Evolutionary conservation across 2,113 vertebrate genomes (phyloP).

Genomic region (Nothoprocta perdicaria): DNA sequence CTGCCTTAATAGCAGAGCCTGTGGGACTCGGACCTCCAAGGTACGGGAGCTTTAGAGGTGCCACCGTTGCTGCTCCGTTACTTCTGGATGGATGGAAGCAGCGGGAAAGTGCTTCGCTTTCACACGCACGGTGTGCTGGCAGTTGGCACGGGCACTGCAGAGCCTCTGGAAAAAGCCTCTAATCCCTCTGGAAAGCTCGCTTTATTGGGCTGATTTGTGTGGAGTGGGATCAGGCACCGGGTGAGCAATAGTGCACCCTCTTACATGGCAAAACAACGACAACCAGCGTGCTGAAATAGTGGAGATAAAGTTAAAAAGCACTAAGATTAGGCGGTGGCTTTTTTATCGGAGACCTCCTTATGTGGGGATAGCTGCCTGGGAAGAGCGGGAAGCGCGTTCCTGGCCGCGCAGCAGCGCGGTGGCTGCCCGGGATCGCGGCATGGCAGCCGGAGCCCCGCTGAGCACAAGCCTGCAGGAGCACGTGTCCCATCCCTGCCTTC

Average conservation of each 20-base stretch:
- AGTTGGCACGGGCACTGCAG: not conserved
- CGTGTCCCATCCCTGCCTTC: no score
- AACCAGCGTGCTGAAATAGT: slow-evolving; percentile 24
- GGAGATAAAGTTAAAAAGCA: slow-evolving; percentile 28
- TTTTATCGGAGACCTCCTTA: not conserved
- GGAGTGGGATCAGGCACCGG: not conserved
- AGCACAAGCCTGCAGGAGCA: no score
- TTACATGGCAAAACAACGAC: not conserved
- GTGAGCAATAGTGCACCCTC: not conserved
- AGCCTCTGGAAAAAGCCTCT: not conserved
- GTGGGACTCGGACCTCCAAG: not conserved
- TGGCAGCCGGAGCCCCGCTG: not conserved
- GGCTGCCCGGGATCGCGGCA: accelerated
- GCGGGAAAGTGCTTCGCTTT: not conserved
- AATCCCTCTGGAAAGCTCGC: not conserved
- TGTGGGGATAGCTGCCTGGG: slow-evolving; percentile 10
- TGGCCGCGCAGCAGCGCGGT: not conserved
- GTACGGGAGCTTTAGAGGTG: not conserved
- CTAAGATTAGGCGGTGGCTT: slow-evolving; percentile 16
- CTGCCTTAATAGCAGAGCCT: not conserved
- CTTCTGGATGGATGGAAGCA: not conserved
- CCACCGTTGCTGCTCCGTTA: not conserved
- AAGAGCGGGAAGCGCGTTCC: not conserved
- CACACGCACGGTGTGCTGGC: not conserved
- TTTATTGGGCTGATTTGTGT: slow-evolving; percentile 20